Percentiles rank a stretch among this genome's conserved stretches.
Conservation (phyloP, 2,888 invertebrate genomes). For the Odontocolon sp. region DNA sequence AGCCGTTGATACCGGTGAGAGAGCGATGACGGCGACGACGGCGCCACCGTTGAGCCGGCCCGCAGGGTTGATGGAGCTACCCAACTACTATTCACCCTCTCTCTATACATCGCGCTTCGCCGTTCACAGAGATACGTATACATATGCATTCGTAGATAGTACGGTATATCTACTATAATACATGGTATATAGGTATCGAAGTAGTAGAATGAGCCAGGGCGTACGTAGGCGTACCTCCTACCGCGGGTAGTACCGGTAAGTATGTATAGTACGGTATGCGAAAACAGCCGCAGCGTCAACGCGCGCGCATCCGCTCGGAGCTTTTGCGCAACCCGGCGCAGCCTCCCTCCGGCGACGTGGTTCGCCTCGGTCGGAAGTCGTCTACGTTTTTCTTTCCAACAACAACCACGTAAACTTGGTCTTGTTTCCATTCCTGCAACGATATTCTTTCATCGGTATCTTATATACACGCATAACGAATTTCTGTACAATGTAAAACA, state of each 20-base stretch:
- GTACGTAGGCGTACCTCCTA: neutral
- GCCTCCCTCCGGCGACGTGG: slow-evolving; percentile 47
- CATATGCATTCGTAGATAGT: too few relatives aligned
- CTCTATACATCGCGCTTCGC: too few relatives aligned
- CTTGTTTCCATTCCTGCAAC: neutral
- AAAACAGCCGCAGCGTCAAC: slow-evolving; percentile 77
- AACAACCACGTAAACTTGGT: neutral
- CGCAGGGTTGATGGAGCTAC: too few relatives aligned
- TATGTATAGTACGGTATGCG: neutral
- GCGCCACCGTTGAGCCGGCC: too few relatives aligned
- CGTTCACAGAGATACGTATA: too few relatives aligned
- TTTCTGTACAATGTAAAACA: neutral
- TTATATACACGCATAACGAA: neutral
- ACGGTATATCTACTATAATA: too few relatives aligned
- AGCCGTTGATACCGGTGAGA: too few relatives aligned
- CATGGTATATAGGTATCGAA: too few relatives aligned
- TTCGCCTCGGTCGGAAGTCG: neutral
- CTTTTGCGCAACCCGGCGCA: slow-evolving; percentile 71
- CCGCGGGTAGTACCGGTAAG: neutral
- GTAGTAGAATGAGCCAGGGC: too few relatives aligned
- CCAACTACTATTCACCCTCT: too few relatives aligned
- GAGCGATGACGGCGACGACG: too few relatives aligned
- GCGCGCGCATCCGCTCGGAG: slow-evolving; percentile 76
- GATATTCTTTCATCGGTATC: neutral
- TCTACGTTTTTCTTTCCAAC: neutral